Base-by-base conservation (phyloP, 2,888 invertebrate species). In the Dorcus hopei region DNA sequence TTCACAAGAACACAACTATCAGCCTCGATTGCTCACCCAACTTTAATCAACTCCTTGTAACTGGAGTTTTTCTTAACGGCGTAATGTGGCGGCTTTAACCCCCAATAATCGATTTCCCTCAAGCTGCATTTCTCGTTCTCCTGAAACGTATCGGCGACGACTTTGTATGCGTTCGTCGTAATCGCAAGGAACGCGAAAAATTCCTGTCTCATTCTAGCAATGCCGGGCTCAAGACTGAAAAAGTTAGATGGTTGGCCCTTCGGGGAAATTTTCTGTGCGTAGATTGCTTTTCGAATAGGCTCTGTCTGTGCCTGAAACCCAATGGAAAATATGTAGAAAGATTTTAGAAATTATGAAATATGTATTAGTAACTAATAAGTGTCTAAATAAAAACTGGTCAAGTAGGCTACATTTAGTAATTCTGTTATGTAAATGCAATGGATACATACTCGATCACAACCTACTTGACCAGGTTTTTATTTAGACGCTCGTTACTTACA, bases 91-190 rank as follows among this genome's bases (percentile, higher is more conserved):
- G 82, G 80, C 1, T 80, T 78, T 52, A 82, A 77, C 61, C 82
- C 82, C 38, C 82, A 78, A 66, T 80, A 83, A 61, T 80, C 79
- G 0, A 85, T 82, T 70, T 87, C 88, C 57, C 83, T 82, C 16
- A 90, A 74, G 0, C 85, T 85, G 70, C 90, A 90, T 72, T 89
- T 90, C 73, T 89, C 87, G 8, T 83, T 83, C 72, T 89, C 89
- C 11, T 80, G 77, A 70, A 86, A 90, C 54, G 83, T 85, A 72
- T 87, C 85, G 14, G 84, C 83, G 1, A 89, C 83, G 33, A 88
- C 77, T 71, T 87, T 85, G 71, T 88, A 89, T 0, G 85, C 85
- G 0, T 84, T 82, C 0, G 86, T 84, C 1, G 82, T 78, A 73
- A 89, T 89, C 73, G 85, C 85, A 70, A 89, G 86, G 65, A 88